Evolutionary conservation across 2,797 vertebrate species (phyloP).

Genomic region (Tapera naevia): DNA sequence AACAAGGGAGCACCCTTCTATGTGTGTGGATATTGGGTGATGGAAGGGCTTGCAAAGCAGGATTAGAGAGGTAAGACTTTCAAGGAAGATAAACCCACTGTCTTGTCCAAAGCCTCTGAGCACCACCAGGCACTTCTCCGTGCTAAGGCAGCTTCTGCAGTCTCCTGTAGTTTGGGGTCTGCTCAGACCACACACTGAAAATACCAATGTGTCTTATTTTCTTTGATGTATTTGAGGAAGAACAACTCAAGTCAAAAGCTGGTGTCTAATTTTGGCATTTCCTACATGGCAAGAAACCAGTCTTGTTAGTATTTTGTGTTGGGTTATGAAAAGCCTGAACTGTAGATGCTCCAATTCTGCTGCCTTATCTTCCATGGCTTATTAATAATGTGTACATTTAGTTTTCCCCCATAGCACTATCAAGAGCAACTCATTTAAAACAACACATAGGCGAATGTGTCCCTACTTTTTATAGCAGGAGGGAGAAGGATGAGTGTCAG

Average conservation of each 20-base stretch:
- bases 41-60: not conserved
- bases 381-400: not conserved
- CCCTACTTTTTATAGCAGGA: conserved; percentile 18
- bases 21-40: not conserved
- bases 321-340: not conserved
- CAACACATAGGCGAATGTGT: not conserved
- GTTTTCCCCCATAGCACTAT: not conserved
- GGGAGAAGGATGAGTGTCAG: conserved; percentile 37
- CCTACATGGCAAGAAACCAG: not conserved
- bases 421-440: not conserved
- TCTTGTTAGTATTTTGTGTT: not conserved
- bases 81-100: not conserved
- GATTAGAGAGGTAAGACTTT: not conserved
- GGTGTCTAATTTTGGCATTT: not conserved
- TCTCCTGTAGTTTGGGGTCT: not conserved
- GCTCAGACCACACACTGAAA: not conserved
- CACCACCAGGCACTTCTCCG: not conserved
- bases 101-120: not conserved
- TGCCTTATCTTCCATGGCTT: not conserved
- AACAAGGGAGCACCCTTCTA: not conserved
- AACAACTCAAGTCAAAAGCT: not conserved
- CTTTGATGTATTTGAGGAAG: not conserved
- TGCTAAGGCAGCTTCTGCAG: not conserved
- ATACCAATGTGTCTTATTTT: not conserved
- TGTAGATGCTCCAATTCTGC: not conserved